These are phyloP conservation scores for Genyomyrus donnyi DNA, from an alignment of 2,113 vertebrate genomes.

Conservation along the genomic window DNA sequence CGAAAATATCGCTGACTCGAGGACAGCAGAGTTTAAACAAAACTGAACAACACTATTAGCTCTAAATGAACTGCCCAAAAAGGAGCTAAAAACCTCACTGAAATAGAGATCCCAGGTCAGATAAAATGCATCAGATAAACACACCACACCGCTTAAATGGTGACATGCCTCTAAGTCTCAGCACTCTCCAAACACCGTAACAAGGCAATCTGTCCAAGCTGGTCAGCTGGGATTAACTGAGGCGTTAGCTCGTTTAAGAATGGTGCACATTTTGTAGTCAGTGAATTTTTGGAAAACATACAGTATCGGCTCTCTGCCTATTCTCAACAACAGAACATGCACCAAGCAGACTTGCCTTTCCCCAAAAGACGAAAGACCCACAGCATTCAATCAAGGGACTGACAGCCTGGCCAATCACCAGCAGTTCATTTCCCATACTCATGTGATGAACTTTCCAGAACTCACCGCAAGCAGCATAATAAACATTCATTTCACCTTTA, in stretches of 20 bases:
- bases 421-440: neutral
- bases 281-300: neutral
- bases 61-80: neutral
- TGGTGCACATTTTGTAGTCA: neutral
- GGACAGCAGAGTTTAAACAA: neutral
- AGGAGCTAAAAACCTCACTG: neutral
- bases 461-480: neutral
- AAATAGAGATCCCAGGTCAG: neutral
- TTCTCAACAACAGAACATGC: neutral
- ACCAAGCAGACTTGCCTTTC: neutral
- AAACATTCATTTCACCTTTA: slow-evolving; percentile 7
- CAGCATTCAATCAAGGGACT: neutral
- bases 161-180: neutral
- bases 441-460: neutral
- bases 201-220: neutral
- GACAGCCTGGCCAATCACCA: neutral
- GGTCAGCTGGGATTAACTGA: neutral
- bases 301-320: neutral
- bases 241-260: neutral
- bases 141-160: neutral
- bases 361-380: neutral
- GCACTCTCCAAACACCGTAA: neutral
- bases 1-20: neutral
- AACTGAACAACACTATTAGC: neutral
- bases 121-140: neutral